Conservation (phyloP, 2,113 vertebrate genomes). For the Euleptes europaea region DNA sequence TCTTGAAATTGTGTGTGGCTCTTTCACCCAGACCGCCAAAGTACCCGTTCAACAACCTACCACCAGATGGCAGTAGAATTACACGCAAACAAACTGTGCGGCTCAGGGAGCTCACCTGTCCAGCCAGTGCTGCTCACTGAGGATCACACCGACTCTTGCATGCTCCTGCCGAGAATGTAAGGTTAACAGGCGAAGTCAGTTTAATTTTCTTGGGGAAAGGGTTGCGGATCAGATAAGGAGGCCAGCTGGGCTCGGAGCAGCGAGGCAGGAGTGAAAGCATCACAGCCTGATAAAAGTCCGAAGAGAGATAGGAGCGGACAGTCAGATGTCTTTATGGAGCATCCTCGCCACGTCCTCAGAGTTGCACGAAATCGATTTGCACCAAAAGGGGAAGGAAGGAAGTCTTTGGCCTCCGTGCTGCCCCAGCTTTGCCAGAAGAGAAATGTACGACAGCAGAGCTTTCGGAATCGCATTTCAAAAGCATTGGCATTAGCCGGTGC, state of each 20-base stretch:
- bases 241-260: neutral
- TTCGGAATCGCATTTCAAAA: neutral
- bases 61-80: conserved; percentile 53
- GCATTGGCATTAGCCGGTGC: neutral
- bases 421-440: no score
- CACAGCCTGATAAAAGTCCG: neutral
- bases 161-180: conserved; percentile 41
- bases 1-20: neutral
- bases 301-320: neutral
- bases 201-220: conserved; percentile 62
- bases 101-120: neutral
- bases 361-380: neutral
- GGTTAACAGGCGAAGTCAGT: conserved; percentile 52
- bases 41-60: neutral
- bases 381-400: neutral
- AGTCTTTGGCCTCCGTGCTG: neutral
- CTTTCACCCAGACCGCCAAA: neutral
- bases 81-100: neutral
- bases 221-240: conserved; percentile 35
- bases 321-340: neutral
- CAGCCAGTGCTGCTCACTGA: neutral
- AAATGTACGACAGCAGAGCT: neutral
- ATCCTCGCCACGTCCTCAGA: no score
- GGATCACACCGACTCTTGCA: neutral
- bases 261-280: neutral